These are phyloP conservation scores for Frankliniella intonsa DNA, from an alignment of 2,888 invertebrate genomes.

Conservation along the genomic window DNA sequence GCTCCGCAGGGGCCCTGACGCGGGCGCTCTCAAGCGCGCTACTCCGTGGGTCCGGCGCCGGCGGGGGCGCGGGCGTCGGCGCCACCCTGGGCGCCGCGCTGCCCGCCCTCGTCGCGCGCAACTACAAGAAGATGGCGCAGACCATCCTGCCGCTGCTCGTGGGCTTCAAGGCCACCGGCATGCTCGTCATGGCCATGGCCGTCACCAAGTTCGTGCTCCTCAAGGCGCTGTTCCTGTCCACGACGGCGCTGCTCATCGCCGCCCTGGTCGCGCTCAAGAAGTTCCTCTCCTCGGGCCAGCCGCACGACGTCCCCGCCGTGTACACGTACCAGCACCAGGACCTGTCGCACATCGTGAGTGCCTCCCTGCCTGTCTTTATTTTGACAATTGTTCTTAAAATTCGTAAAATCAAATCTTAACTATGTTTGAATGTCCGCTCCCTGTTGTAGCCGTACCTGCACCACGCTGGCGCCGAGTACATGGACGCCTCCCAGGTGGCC, in stretches of 20 bases:
- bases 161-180: constrained; percentile 31
- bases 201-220: constrained; percentile 30
- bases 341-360: constrained; percentile 14
- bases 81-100: neutral
- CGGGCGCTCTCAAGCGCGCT: neutral
- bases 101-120: neutral
- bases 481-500: neutral
- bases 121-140: constrained; percentile 26
- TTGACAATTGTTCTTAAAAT: no score
- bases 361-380: neutral
- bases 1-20: no score
- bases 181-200: constrained; percentile 30
- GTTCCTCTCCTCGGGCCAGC: constrained; percentile 9
- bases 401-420: no score
- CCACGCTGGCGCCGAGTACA: neutral
- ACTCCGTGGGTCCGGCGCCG: neutral
- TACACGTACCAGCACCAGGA: constrained; percentile 12
- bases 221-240: constrained; percentile 30
- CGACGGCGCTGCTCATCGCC: constrained; percentile 30
- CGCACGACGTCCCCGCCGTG: neutral
- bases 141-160: constrained; percentile 30
- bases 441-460: neutral
- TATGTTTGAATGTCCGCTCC: no score
- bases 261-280: constrained; percentile 30
- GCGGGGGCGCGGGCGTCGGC: neutral